Percentiles rank a stretch among this genome's conserved stretches.
These are phyloP conservation scores for Steinernema feltiae DNA, from an alignment of 1,140 invertebrate genomes.

Conservation along the genomic window DNA sequence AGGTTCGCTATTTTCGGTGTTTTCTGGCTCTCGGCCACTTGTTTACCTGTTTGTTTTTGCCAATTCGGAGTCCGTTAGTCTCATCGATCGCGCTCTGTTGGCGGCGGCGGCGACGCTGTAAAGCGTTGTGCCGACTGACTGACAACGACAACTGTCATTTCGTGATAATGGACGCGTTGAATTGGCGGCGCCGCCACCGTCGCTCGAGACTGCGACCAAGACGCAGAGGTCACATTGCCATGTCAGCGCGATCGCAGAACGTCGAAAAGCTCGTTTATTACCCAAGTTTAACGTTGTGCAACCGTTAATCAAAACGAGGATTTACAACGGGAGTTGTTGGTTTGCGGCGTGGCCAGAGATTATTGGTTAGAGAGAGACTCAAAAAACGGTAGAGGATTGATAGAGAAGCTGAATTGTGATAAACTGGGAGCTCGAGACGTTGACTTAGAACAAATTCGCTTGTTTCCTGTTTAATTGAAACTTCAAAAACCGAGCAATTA, in stretches of 20 bases:
- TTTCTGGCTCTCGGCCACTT: background rate
- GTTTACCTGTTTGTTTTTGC: conserved; percentile 13
- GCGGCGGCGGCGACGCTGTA: too few species aligned
- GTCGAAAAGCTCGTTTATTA: background rate
- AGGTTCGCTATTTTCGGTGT: background rate
- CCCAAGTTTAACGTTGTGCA: background rate
- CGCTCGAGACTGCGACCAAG: background rate
- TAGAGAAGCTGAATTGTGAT: too few species aligned
- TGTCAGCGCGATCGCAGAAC: background rate
- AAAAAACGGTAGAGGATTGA: background rate
- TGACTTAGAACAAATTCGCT: too few species aligned
- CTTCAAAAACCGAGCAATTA: too few species aligned
- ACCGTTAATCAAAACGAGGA: background rate
- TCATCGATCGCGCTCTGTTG: too few species aligned
- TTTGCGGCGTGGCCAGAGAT: background rate
- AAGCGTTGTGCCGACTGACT: too few species aligned
- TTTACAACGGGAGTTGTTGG: background rate
- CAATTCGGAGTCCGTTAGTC: background rate
- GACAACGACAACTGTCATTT: background rate
- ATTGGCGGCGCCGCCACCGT: background rate
- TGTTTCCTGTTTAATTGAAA: too few species aligned
- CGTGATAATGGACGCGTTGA: background rate
- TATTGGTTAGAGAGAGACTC: background rate
- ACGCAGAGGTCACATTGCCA: background rate
- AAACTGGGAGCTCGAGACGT: too few species aligned